Conservation (phyloP, 2,113 vertebrate genomes). For the Martes martes region DNA sequence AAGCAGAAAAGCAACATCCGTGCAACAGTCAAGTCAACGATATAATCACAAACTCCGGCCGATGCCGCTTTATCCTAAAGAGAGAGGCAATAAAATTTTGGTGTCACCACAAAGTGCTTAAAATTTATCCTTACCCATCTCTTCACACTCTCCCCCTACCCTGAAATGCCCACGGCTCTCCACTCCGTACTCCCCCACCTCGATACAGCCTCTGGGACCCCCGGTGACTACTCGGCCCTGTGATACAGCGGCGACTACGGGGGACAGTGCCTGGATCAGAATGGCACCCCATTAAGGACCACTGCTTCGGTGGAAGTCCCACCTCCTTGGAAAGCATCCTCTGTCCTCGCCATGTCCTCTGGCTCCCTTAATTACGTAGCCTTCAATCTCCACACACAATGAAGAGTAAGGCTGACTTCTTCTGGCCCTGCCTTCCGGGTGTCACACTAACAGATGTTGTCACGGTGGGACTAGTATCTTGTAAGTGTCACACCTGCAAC, state of each 20-base stretch:
- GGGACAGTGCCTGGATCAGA: not conserved
- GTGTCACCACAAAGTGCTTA: not conserved
- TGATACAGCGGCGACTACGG: rapidly evolving
- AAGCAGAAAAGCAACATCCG: not conserved
- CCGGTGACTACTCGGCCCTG: not conserved
- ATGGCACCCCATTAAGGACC: not conserved
- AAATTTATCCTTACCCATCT: not conserved
- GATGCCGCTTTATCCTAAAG: not conserved
- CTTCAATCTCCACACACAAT: not conserved
- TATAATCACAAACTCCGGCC: not conserved
- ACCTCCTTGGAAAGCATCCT: not conserved
- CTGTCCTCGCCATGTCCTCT: not conserved
- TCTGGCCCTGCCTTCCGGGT: not conserved
- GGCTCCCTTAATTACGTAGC: not conserved
- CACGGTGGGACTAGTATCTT: not conserved
- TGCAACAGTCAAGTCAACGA: not conserved
- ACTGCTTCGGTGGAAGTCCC: not conserved
- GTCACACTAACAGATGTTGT: not conserved
- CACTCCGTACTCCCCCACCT: not conserved
- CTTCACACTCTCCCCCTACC: not conserved
- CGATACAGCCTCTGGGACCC: not conserved
- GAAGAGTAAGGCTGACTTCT: not conserved
- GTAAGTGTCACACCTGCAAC: not conserved
- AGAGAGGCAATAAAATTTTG: not conserved
- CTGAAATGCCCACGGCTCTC: not conserved